Base-by-base conservation (phyloP, 1,140 invertebrate genomes). In the Condylostylus longicornis region DNA sequence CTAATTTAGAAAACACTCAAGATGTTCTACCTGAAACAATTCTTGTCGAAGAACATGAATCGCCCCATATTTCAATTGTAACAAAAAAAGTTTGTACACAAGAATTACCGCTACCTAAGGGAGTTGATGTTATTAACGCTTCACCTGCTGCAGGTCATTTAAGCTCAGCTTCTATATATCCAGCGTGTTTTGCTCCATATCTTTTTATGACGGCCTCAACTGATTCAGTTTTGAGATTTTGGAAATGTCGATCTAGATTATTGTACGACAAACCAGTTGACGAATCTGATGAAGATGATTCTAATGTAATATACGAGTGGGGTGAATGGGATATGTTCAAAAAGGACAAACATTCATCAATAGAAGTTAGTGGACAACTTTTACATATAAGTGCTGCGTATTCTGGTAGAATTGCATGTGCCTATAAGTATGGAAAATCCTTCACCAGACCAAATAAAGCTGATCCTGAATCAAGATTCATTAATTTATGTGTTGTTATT, bases 91-190 rank as follows among this genome's bases (percentile, higher is more conserved):
- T 86, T 6, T 89, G 82, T 55, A 79, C 79, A 9, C 83, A 91
- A 61, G 74, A 80, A 33, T 64, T 96, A 25, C 77, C 82, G 0
- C 59, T 96, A 15, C 89, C 89, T 0, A 77, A 85, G 40, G 86
- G 82, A 20, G 88, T 96, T 10, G 83, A 90, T 58, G 80, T 95
- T 4, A 77, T 91, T 36, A 83, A 89, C 61, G 90, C 89, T 2
- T 76, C 84, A 0, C 86, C 90, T 5, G 86, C 93, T 1, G 93
- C 91, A 4, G 93, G 94, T 2, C 93, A 98, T 64, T 65, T 97
- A 17, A 93, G 90, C 56, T 96, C 91, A n/a, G 89, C 93, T 2
- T 94, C 89, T 22, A 94, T 98, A 50, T 98, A 98, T 66, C 91
- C 94, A 14, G 91, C 91, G 28, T 98, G 93, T 63, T 82, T 93